Percentiles rank a stretch among this genome's conserved stretches.
phyloP scores from a whole-genome alignment of 2,888 invertebrate species.

The Epistrophe eligans region DNA sequence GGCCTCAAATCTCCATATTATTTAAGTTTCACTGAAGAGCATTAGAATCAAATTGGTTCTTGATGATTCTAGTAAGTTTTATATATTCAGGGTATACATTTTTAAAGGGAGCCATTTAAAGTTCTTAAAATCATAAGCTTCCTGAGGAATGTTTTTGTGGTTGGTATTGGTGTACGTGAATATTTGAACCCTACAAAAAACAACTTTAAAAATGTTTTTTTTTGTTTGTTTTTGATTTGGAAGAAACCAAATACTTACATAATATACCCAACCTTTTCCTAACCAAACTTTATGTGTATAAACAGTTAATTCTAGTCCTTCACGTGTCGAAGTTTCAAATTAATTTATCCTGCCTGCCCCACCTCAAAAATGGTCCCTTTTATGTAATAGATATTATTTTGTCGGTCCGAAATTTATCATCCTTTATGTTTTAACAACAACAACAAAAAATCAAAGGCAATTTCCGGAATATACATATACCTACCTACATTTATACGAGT shows the following conservation, averaged over 20 bases:
- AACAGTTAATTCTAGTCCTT: constrained; percentile 13
- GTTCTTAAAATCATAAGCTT: no score
- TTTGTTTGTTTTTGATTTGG: neutral
- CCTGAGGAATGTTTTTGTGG: no score
- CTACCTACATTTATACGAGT: no score
- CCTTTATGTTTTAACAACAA: constrained; percentile 18
- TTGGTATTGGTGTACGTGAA: no score
- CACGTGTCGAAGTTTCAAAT: constrained; percentile 35
- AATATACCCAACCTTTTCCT: neutral
- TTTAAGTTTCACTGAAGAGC: no score
- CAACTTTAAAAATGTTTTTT: neutral
- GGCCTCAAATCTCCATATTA: no score
- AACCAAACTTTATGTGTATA: neutral
- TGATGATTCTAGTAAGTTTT: no score
- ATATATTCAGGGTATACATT: no score
- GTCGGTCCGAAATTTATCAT: constrained; percentile 8
- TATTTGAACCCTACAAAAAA: neutral
- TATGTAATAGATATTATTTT: constrained; percentile 25
- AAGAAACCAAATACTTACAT: neutral
- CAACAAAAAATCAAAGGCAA: constrained; percentile 9
- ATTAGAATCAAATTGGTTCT: no score
- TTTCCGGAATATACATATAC: neutral
- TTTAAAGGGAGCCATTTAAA: no score
- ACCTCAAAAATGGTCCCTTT: constrained; percentile 10
- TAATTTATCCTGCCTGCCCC: constrained; percentile 21